Percentiles rank a stretch among this genome's conserved stretches.
These are phyloP conservation scores for Merops nubicus DNA, from an alignment of 2,113 vertebrate genomes.

Conservation along the genomic window DNA sequence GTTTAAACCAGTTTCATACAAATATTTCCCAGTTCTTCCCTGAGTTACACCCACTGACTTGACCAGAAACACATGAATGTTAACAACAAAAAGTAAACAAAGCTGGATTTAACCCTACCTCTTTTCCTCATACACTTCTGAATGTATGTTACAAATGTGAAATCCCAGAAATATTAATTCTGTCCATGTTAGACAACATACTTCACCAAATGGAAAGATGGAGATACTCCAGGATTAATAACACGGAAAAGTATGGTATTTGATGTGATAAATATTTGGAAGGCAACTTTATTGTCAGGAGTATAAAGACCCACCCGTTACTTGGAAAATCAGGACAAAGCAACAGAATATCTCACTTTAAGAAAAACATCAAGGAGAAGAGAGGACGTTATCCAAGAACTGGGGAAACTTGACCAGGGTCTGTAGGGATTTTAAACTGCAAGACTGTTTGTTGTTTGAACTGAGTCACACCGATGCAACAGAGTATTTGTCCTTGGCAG, in stretches of 20 bases:
- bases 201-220: conserved; percentile 54
- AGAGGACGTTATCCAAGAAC: conserved; percentile 67
- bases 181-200: not conserved
- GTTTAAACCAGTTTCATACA: not conserved
- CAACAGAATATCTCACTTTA: conserved; percentile 66
- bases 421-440: conserved; percentile 56
- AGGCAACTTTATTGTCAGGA: conserved; percentile 67
- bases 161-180: not conserved
- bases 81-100: not conserved
- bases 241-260: conserved; percentile 44
- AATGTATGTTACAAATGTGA: not conserved
- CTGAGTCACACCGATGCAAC: conserved; percentile 67
- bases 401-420: conserved; percentile 49
- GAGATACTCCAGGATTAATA: conserved; percentile 60
- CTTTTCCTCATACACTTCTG: not conserved
- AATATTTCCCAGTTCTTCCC: not conserved
- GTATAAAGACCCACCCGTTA: conserved; percentile 68
- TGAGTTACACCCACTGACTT: not conserved
- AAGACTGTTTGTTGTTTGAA: conserved; percentile 70
- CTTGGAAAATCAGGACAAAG: conserved; percentile 70
- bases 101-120: not conserved
- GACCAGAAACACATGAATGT: not conserved
- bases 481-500: conserved; percentile 65
- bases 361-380: conserved; percentile 66
- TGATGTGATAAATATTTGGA: conserved; percentile 74